Evolutionary conservation across 2,113 vertebrate species (phyloP).

Genomic region (Larimichthys crocea): DNA sequence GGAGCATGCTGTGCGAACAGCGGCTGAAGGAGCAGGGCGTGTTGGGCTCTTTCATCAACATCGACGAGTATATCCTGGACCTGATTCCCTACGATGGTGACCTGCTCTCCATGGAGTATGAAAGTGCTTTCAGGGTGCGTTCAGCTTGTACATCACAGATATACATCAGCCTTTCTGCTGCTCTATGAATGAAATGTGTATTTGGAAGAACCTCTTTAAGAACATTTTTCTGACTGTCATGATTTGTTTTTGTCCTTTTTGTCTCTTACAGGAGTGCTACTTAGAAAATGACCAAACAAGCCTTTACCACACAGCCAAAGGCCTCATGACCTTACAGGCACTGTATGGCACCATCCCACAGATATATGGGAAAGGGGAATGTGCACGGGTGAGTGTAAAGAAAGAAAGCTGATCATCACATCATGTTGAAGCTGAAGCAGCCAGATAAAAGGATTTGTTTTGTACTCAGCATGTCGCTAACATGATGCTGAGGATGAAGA

Average conservation of each 20-base stretch:
- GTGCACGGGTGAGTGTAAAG: conserved; percentile 89
- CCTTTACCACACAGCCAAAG: conserved; percentile 96
- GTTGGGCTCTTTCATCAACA: conserved; percentile 91
- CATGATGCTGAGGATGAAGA: conserved; percentile 99
- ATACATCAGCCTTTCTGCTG: not conserved
- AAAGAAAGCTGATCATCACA: too few species aligned
- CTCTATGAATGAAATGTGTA: not conserved
- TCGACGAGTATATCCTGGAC: conserved; percentile 95
- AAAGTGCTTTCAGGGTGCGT: conserved; percentile 92
- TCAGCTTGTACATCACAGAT: not conserved
- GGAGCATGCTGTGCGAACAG: conserved; percentile 95
- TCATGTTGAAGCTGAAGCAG: not conserved
- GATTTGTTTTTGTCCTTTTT: not conserved
- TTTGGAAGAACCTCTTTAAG: not conserved
- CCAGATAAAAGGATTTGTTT: not conserved
- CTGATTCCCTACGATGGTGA: conserved; percentile 97
- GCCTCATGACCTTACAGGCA: conserved; percentile 95
- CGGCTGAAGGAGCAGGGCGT: conserved; percentile 94
- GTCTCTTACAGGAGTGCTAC: conserved; percentile 91
- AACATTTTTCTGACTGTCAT: not conserved
- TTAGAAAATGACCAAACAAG: conserved; percentile 97
- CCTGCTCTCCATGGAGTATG: conserved; percentile 97
- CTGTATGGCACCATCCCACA: conserved; percentile 97
- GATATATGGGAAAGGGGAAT: conserved; percentile 98
- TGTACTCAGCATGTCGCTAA: conserved; percentile 93